Evolutionary conservation across 2,113 vertebrate species (phyloP).

Genomic region (Triplophysa dalaica): DNA sequence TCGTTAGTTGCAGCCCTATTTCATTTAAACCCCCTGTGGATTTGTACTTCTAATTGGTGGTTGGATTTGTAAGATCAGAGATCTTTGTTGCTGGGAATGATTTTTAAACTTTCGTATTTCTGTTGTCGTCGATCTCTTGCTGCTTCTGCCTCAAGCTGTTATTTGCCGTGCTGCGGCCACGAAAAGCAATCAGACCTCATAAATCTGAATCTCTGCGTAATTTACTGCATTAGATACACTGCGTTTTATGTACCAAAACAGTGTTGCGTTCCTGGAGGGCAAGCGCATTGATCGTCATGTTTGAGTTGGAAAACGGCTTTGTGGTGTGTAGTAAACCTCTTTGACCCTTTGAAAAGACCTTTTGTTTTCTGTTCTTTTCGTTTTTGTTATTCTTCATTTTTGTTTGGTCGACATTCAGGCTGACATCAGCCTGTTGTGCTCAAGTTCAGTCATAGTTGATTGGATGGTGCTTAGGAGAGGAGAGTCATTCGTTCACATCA

Average conservation of each 20-base stretch:
- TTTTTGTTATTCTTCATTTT: constrained; percentile 10
- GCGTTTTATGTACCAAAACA: constrained; percentile 24
- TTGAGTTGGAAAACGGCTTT: constrained; percentile 22
- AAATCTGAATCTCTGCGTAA: constrained; percentile 4
- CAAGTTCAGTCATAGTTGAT: constrained; percentile 35
- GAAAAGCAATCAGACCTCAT: neutral
- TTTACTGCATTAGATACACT: constrained; percentile 44
- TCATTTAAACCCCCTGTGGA: constrained; percentile 34
- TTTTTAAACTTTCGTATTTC: constrained; percentile 25
- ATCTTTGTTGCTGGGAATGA: constrained; percentile 34
- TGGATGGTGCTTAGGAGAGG: constrained; percentile 3
- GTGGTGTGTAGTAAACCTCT: neutral
- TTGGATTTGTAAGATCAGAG: constrained; percentile 34
- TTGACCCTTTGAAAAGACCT: constrained; percentile 29
- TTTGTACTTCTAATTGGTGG: constrained; percentile 43
- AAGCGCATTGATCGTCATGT: constrained; percentile 34
- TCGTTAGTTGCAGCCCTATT: too few relatives aligned
- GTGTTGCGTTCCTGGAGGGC: constrained; percentile 19
- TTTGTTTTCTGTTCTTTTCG: constrained; percentile 21
- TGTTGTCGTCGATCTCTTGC: constrained; percentile 34
- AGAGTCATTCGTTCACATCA: too few relatives aligned
- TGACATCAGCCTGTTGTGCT: constrained; percentile 30
- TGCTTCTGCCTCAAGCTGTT: constrained; percentile 22
- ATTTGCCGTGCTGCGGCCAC: constrained; percentile 26
- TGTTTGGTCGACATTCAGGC: constrained; percentile 21